Base-by-base conservation (phyloP, 37 sponge, comb jelly and placozoan species). In the Axinella damicornis region DNA sequence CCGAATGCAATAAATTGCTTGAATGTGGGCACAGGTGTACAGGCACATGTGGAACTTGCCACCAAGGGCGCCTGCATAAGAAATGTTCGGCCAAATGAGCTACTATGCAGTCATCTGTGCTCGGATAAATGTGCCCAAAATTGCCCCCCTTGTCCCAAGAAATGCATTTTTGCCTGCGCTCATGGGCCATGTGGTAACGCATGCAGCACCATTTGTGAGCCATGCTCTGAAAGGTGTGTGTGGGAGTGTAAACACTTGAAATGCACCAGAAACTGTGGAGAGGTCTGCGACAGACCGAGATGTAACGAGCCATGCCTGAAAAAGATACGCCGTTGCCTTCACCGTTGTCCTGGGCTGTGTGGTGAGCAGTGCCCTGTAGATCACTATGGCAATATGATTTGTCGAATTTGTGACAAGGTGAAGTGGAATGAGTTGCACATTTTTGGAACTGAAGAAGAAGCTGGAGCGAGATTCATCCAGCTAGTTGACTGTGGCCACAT, bases 21-120 rank as follows among this genome's bases (percentile, higher is more conserved):
- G 53, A 34, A 30, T 71, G 72, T 63, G 74, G 74, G 14, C 62
- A 72, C 57, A 28, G 6, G 5, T 83, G 74, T 55, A 28, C 56
- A 34, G 65, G 74, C 9, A 73, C 40, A 5, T 83, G 83, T 69
- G 57, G 54, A 53, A 28, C 40, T 19, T 81, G 82, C n/a, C 55
- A 36, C 15, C 83, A 83, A 34, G 74, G 83, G 1, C 60, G 41
- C 17, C 36, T 58, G 22, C 74, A 83, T 18, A 63, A 35, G 39
- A 63, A 54, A 38, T 83, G 83, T 73, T 9, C 57, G 17, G 39
- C 59, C 15, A 83, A 63, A 33, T 83, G 83, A 5, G 5, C 61
- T 83, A 25, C 33, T 71, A n/a, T 83, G 90, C 77, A 79, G 84
- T 1, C 90, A 89, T 62, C 65, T 72, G 69, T 89, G 90, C 35